phyloP scores from a whole-genome alignment of 1,140 invertebrate genomes.

The Solenopsis fugax region DNA sequence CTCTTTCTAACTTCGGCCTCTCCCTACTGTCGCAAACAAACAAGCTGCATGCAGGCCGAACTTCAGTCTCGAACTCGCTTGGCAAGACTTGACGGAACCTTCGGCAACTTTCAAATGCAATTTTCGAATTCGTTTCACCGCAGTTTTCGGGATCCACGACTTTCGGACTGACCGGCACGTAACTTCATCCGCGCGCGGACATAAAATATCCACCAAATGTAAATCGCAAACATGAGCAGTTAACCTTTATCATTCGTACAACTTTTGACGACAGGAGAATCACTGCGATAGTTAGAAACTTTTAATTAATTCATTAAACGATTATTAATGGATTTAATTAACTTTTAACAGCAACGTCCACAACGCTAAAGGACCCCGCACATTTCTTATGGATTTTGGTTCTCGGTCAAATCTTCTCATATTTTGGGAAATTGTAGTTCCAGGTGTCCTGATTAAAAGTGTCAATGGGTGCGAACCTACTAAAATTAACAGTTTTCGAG shows the following conservation, averaged over 20 bases:
- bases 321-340: not conserved
- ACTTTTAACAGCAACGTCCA: not conserved
- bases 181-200: not conserved
- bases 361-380: no score
- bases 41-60: slow-evolving; percentile 78
- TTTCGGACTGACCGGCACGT: not conserved
- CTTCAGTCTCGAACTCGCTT: slow-evolving; percentile 77
- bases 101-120: slow-evolving; percentile 82
- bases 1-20: slow-evolving; percentile 58
- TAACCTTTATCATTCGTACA: not conserved
- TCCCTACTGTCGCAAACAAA: slow-evolving; percentile 77
- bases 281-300: not conserved
- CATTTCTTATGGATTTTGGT: no score
- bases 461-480: no score
- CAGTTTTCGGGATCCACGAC: slow-evolving; percentile 43
- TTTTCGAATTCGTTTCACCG: slow-evolving; percentile 73
- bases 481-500: no score
- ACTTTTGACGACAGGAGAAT: not conserved
- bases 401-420: no score
- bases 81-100: slow-evolving; percentile 76
- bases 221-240: not conserved
- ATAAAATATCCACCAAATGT: not conserved
- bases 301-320: slow-evolving; percentile 6
- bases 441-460: no score
- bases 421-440: no score